phyloP scores from a whole-genome alignment of 2,113 vertebrate species.

The Hippopotamus amphibius region DNA sequence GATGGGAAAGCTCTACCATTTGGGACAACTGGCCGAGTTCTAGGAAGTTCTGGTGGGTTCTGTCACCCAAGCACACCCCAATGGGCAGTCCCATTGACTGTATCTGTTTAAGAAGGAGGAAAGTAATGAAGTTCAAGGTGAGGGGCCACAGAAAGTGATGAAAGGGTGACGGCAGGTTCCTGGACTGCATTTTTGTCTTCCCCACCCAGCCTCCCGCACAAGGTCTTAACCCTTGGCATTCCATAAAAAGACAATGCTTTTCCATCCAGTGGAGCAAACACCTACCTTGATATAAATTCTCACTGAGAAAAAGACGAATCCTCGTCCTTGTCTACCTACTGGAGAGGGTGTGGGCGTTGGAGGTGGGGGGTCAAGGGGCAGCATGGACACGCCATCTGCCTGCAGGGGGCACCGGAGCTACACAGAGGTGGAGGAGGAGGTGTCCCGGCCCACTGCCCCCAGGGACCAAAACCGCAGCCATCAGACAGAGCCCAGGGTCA shows the following conservation, averaged over 20 bases:
- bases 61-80: neutral
- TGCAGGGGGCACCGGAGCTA: neutral
- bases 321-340: neutral
- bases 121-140: rapidly evolving
- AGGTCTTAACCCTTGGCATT: neutral
- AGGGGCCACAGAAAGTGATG: neutral
- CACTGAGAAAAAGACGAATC: neutral
- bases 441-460: neutral
- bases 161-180: neutral
- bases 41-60: neutral
- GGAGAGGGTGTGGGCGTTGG: neutral
- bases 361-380: neutral
- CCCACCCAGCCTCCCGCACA: rapidly evolving
- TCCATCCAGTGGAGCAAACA: neutral
- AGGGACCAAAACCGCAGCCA: neutral
- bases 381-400: neutral
- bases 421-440: neutral
- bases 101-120: neutral
- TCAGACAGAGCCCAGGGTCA: neutral
- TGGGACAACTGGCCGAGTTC: neutral
- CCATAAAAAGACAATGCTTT: neutral
- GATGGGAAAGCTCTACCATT: neutral
- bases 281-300: neutral
- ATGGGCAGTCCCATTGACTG: no score
- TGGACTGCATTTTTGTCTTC: rapidly evolving